Conservation (phyloP, 2,888 invertebrate genomes). For the Falcaria lacertinaria region DNA sequence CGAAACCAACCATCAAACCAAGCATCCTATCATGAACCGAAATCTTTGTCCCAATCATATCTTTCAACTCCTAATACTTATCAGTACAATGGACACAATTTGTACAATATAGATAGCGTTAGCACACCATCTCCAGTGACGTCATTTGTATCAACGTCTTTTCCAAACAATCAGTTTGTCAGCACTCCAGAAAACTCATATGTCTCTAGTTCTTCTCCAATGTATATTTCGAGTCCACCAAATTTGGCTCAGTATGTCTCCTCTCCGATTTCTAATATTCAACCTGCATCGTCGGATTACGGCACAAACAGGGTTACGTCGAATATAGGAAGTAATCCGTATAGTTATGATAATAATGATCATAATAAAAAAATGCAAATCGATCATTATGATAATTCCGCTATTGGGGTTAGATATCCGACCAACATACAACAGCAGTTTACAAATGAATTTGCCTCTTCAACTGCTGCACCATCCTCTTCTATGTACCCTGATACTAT, state of each 20-base stretch:
- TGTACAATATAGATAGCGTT: conserved; percentile 42
- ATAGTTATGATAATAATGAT: conserved; percentile 47
- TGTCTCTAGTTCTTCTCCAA: conserved; percentile 64
- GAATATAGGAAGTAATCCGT: conserved; percentile 43
- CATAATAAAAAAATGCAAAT: conserved; percentile 57
- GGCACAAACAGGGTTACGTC: conserved; percentile 46
- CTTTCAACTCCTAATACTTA: conserved; percentile 44
- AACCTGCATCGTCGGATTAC: conserved; percentile 56
- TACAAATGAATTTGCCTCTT: conserved; percentile 53
- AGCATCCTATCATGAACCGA: conserved; percentile 47
- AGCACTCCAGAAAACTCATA: conserved; percentile 57
- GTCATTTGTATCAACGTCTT: conserved; percentile 54
- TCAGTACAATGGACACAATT: conserved; percentile 50
- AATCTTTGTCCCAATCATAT: conserved; percentile 45
- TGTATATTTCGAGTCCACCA: conserved; percentile 60
- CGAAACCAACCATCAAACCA: conserved; percentile 48
- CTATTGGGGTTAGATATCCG: conserved; percentile 60
- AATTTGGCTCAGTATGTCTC: conserved; percentile 62
- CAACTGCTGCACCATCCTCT: conserved; percentile 49
- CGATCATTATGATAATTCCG: conserved; percentile 69
- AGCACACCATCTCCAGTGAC: conserved; percentile 60
- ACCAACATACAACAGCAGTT: conserved; percentile 50
- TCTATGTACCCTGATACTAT: conserved; percentile 49
- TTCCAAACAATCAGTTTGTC: conserved; percentile 54
- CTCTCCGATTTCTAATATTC: conserved; percentile 57